A percentile compares a stretch with the other conserved stretches of the same genome.
phyloP scores from a whole-genome alignment of 1,140 invertebrate genomes.

The Parasteatoda tepidariorum region DNA sequence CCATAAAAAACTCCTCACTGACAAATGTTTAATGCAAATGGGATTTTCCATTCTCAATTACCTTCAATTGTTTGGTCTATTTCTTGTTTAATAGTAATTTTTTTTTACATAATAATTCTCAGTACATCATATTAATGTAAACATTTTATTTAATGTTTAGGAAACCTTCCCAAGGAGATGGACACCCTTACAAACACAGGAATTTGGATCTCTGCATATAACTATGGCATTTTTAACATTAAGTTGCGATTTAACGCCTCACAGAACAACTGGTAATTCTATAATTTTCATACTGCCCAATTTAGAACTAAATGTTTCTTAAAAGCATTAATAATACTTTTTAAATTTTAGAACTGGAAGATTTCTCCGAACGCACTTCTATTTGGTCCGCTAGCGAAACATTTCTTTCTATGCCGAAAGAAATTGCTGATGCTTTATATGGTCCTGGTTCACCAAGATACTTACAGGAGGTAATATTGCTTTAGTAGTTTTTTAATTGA shows the following conservation, averaged over 20 bases:
- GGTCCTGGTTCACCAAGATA: conserved; percentile 55
- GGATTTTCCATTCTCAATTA: no score
- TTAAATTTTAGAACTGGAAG: conserved; percentile 29
- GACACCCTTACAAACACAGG: conserved; percentile 70
- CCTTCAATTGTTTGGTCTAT: no score
- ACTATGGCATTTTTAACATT: conserved; percentile 69
- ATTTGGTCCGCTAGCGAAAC: conserved; percentile 54
- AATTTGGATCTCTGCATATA: conserved; percentile 69
- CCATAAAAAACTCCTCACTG: no score
- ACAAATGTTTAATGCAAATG: no score
- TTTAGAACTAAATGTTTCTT: background rate
- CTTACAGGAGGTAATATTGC: conserved; percentile 48
- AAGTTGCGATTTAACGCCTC: conserved; percentile 63
- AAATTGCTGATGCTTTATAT: conserved; percentile 51
- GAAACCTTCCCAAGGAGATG: conserved; percentile 66
- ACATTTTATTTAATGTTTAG: conserved; percentile 50
- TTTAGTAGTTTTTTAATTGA: conserved; percentile 1
- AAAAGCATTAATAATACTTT: background rate
- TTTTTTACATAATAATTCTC: no score
- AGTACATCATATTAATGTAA: no score
- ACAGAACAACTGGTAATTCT: conserved; percentile 59
- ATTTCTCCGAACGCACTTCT: conserved; percentile 40
- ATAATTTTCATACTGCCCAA: background rate
- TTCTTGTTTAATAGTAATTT: no score
- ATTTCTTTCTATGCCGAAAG: conserved; percentile 56